These are phyloP conservation scores for Syndactyla subalaris DNA, from an alignment of 2,797 vertebrate genomes.

Conservation along the genomic window DNA sequence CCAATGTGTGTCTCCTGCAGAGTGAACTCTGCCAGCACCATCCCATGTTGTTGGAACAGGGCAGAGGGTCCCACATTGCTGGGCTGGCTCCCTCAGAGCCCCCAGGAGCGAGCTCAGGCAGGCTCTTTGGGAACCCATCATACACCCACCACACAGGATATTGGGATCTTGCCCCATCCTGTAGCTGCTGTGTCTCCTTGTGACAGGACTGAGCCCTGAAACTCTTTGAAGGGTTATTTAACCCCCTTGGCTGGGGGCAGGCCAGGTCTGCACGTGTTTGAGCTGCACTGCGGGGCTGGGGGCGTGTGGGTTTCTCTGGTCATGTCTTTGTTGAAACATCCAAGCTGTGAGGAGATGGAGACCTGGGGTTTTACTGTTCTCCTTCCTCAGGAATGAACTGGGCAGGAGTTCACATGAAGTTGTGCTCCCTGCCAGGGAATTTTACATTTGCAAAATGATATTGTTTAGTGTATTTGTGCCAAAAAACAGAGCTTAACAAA, in stretches of 20 bases:
- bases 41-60: not conserved
- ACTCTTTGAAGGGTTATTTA: not conserved
- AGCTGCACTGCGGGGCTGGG: fast-evolving
- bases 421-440: conserved; percentile 16
- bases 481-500: conserved; percentile 14
- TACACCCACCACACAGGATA: not conserved
- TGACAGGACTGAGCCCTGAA: not conserved
- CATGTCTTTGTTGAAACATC: not conserved
- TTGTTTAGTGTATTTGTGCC: conserved; percentile 26
- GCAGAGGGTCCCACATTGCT: not conserved
- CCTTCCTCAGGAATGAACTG: not conserved
- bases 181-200: not conserved
- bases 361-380: not conserved
- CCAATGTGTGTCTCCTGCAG: not conserved
- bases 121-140: not conserved
- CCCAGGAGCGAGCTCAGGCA: not conserved
- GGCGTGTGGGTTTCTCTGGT: not conserved
- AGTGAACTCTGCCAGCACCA: not conserved
- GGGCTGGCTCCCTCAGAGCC: not conserved
- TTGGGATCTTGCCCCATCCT: not conserved
- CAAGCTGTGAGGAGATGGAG: not conserved
- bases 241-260: not conserved
- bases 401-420: conserved; percentile 30
- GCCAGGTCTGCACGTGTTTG: not conserved
- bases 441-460: conserved; percentile 21